Base-by-base conservation (phyloP, 1,140 invertebrate genomes). In the Nomia melanderi region DNA sequence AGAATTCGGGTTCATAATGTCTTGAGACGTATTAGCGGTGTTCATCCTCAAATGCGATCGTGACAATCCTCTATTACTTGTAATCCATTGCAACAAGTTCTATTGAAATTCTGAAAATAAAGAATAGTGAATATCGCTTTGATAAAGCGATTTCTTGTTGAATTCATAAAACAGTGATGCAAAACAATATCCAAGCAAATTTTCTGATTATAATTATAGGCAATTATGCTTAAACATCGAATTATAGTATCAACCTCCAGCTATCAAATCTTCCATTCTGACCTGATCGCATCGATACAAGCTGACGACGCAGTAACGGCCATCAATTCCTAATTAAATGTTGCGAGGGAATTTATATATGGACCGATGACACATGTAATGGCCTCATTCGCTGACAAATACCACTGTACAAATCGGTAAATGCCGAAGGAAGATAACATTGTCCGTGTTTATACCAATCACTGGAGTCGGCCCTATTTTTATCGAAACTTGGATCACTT, bases 311-410 rank as follows among this genome's bases (percentile, higher is more conserved):
- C 71, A 70, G 39, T n/a, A 63, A 31, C 44, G 36, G 47, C 59
- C 54, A 83, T 79, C 77, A 50, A 36, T 74, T 79, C 77, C 77
- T 84, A 83, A 84, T 84, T 84, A 83, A 83, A 83, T 83, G 83
- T 77, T 81, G 50, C n/a, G 29, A 25, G 53, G 27, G 70, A 31
- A 31, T 71, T 59, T 78, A 64, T 75, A 72, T 62, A 70, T 64
- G 23, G 56, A 56, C 36, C 50, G 36, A 31, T 41, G 72, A 14
- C 59, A 29, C 39, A 59, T 81, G 82, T 78, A 86, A 83, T 79
- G 77, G 77, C 71, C 80, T 86, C 80, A 85, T 86, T 86, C 83
- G 77, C 64, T 85, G 83, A 86, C 80, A 86, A 86, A 86, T 85
- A 86, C 77, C 80, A 70, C 66, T 83, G 81, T 80, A 71, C 67